Base-by-base conservation (phyloP, 2,888 invertebrate genomes). In the Hypolimnas misippus region DNA sequence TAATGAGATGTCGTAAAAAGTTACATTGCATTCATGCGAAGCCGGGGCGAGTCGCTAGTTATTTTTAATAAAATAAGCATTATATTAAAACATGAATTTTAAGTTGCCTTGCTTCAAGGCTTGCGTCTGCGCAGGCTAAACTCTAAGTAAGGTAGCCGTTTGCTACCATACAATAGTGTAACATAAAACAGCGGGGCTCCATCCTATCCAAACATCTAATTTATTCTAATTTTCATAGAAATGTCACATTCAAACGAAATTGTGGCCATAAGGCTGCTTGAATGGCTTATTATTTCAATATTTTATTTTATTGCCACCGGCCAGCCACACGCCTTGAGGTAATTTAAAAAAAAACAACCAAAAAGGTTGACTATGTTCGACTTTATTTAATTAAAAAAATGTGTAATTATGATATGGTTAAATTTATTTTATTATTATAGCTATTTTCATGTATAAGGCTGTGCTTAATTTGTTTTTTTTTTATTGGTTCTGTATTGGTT, bases 211-310 rank as follows among this genome's bases (percentile, higher is more conserved):
- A 38, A 66, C 63, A 68, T 70, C 70, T 58, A 70, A 67, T 68
- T 66, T 69, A 71, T 72, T 69, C 68, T 69, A 71, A 72, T 73
- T 70, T 71, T 66, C 69, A 73, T 73, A 71, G 65, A 70, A 69
- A 72, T 54, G 72, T 69, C 68, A 68, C 69, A 68, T 69, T 70
- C 63, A 63, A 65, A 66, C 62, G 67, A 63, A 62, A 62, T 49
- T 46, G 52, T 61, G 35, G 58, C 63, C 54, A 54, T 60, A 50
- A 56, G 55, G 40, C 12, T 21, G 62, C 51, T 25, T 63, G 65
- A 67, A 71, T 69, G 58, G 69, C 52, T 51, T 67, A 69, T 70
- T 70, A 70, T 70, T 63, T 67, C 56, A 58, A 63, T 65, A 67
- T 57, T 66, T 63, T 69, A 67, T 58, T 67, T 69, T 66, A 69